These are phyloP conservation scores for Cheiracanthium punctorium DNA, from an alignment of 2,888 invertebrate species.

Conservation along the genomic window DNA sequence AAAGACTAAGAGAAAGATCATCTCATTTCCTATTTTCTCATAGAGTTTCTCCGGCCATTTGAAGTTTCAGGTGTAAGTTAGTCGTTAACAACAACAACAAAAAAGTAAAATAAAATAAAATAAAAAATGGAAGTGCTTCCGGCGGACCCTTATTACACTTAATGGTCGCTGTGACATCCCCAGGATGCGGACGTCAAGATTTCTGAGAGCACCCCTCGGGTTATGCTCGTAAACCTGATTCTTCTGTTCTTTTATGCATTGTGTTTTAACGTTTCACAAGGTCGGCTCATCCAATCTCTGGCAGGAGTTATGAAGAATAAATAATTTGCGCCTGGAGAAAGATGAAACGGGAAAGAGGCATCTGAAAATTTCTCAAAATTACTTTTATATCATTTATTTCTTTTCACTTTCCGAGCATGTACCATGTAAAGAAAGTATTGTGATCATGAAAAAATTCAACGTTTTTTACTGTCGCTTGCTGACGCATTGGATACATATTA, in stretches of 20 bases:
- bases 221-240: not conserved
- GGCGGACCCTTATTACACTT: constrained; percentile 53
- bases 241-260: not conserved
- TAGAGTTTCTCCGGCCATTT: not conserved
- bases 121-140: constrained; percentile 41
- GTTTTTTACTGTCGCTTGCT: too few species aligned
- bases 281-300: not conserved
- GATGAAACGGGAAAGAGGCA: too few species aligned
- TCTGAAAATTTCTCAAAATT: too few species aligned
- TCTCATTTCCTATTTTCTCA: constrained; percentile 8
- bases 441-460: too few species aligned
- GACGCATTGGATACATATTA: too few species aligned
- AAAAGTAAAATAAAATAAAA: not conserved
- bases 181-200: constrained; percentile 54
- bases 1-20: too few species aligned
- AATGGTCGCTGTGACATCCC: constrained; percentile 34
- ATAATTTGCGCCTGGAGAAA: too few species aligned
- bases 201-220: constrained; percentile 17
- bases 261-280: not conserved
- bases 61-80: not conserved
- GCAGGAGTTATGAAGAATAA: not conserved
- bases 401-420: too few species aligned
- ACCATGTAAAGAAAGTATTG: too few species aligned
- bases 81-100: not conserved
- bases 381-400: too few species aligned